Evolutionary conservation across 2,797 vertebrate species (phyloP).

Genomic region (Sebastes goodei): DNA sequence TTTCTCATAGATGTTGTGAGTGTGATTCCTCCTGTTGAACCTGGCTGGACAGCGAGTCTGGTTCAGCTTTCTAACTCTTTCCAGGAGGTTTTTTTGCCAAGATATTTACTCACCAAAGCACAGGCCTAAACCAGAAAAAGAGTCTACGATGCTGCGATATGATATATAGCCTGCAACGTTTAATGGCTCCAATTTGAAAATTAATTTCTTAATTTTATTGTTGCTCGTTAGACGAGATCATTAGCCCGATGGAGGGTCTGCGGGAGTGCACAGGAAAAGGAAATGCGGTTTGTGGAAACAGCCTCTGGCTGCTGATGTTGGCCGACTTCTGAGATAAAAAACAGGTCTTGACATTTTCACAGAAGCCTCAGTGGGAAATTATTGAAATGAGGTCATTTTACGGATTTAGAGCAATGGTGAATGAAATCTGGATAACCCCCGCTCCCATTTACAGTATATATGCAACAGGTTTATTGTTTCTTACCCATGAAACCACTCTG

Average conservation of each 20-base stretch:
- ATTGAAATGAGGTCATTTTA: not conserved
- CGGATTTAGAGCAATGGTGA: not conserved
- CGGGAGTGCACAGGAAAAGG: slow-evolving; percentile 1
- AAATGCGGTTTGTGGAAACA: slow-evolving; percentile 25
- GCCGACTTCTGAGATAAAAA: slow-evolving; percentile 23
- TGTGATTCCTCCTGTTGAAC: slow-evolving; percentile 26
- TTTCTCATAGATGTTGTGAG: slow-evolving; percentile 3
- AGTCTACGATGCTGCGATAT: not conserved
- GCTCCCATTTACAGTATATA: not conserved
- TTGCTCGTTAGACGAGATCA: slow-evolving; percentile 8
- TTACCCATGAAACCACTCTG: slow-evolving; percentile 91
- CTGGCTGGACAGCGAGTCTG: slow-evolving; percentile 17
- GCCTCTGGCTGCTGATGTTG: slow-evolving; percentile 8
- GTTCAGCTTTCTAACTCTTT: not conserved
- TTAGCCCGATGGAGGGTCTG: slow-evolving; percentile 10
- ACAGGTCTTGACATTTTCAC: slow-evolving; percentile 16
- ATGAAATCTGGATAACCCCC: not conserved
- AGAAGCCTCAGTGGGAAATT: not conserved
- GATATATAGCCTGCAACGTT: not conserved
- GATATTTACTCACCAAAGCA: not conserved
- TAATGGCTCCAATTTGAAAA: not conserved
- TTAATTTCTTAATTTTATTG: slow-evolving; percentile 19
- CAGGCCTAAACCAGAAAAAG: not conserved
- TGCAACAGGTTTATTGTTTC: slow-evolving; percentile 30
- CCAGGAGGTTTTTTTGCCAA: not conserved